Conservation (phyloP, 2,888 invertebrate genomes). For the Drosophila neutralis region DNA sequence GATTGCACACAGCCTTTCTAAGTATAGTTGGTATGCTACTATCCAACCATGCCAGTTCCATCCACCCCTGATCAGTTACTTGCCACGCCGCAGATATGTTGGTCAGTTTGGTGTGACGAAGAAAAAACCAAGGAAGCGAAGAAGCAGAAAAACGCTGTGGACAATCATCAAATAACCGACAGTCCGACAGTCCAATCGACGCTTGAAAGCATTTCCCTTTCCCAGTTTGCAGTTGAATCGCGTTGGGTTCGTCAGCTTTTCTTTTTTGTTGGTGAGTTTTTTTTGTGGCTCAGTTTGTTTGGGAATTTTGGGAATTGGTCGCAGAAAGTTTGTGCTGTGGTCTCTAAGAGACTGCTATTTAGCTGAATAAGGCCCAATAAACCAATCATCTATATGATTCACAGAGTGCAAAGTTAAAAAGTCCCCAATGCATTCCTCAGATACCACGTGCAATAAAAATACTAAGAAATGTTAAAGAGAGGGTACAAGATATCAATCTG, state of each 20-base stretch:
- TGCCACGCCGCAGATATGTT: constrained; percentile 45
- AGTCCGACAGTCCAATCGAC: constrained; percentile 66
- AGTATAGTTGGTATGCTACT: constrained; percentile 39
- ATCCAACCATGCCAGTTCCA: constrained; percentile 3
- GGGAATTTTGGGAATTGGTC: constrained; percentile 1
- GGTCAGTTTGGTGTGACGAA: constrained; percentile 58
- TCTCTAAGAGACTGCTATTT: constrained; percentile 16
- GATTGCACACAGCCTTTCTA: constrained; percentile 31
- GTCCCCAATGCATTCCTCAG: neutral
- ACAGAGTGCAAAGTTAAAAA: neutral
- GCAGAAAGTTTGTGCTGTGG: constrained; percentile 23
- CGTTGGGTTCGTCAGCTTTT: constrained; percentile 11
- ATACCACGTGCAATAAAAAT: neutral
- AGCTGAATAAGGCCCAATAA: constrained; percentile 7
- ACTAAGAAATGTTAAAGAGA: neutral
- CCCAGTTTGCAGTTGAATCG: constrained; percentile 27
- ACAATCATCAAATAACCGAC: constrained; percentile 69
- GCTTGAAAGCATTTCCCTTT: constrained; percentile 50
- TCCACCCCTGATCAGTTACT: neutral
- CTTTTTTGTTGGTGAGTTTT: neutral
- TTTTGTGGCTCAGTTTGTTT: constrained; percentile 15
- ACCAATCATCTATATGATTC: neutral
- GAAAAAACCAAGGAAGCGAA: constrained; percentile 32
- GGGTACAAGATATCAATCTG: neutral
- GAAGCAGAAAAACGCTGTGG: constrained; percentile 47